phyloP scores from a whole-genome alignment of 2,113 vertebrate genomes.

The Myodes glareolus region DNA sequence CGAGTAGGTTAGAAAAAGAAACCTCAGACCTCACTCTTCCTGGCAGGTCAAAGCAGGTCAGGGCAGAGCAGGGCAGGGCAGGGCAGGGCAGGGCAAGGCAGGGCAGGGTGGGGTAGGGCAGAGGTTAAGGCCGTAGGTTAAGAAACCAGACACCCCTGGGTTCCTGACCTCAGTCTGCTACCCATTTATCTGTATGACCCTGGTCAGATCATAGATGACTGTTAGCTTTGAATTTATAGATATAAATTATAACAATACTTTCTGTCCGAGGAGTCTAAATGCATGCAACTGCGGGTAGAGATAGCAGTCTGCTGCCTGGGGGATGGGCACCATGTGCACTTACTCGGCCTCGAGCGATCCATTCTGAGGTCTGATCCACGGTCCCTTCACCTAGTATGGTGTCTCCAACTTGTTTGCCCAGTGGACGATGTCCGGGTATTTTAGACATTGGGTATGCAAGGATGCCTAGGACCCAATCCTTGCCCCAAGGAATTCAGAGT shows the following conservation, averaged over 20 bases:
- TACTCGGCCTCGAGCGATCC: background rate
- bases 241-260: background rate
- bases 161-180: background rate
- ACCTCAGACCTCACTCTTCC: constrained; percentile 56
- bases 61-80: background rate
- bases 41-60: background rate
- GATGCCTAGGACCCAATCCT: background rate
- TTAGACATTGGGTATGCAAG: background rate
- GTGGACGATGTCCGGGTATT: background rate
- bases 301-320: background rate
- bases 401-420: background rate
- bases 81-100: background rate
- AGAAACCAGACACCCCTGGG: background rate
- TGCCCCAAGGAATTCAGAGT: background rate
- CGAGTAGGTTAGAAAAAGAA: constrained; percentile 39
- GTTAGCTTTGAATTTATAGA: background rate
- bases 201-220: background rate
- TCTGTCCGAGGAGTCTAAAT: background rate
- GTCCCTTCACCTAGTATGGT: background rate
- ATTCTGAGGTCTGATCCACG: background rate
- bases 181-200: background rate
- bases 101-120: background rate
- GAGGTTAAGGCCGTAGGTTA: background rate
- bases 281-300: background rate
- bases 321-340: background rate